Conservation (phyloP, 2,888 invertebrate species). For the Caenorhabditis drosophilae region DNA sequence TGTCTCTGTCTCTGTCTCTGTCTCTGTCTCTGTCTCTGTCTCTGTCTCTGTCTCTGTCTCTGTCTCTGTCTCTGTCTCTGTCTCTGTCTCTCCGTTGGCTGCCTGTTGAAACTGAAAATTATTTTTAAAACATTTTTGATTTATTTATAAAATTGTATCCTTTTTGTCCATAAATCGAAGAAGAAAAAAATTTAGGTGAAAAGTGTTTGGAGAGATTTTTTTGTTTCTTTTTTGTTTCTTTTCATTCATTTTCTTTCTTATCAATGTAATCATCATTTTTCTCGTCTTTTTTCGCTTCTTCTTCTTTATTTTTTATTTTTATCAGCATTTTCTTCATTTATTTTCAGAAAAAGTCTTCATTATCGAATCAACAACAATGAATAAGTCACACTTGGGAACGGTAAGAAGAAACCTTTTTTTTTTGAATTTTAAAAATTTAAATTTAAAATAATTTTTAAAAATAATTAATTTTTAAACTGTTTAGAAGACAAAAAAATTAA, state of each 20-base stretch:
- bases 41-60: too few relatives aligned
- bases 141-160: not conserved
- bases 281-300: not conserved
- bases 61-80: not conserved
- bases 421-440: not conserved
- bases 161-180: not conserved
- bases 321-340: not conserved
- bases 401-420: slow-evolving; percentile 11
- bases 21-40: too few relatives aligned
- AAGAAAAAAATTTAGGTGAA: not conserved
- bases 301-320: not conserved
- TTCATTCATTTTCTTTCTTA: not conserved
- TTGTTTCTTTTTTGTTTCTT: not conserved
- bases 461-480: too few relatives aligned
- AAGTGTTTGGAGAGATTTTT: not conserved
- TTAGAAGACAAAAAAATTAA: too few relatives aligned
- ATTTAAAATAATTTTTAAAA: not conserved
- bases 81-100: not conserved
- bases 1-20: too few relatives aligned
- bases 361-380: slow-evolving; percentile 10
- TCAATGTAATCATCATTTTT: not conserved
- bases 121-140: not conserved
- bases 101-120: too few relatives aligned
- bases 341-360: not conserved
- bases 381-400: slow-evolving; percentile 39